Conservation (phyloP, 1,140 invertebrate species). For the Doryteuthis pealeii region DNA sequence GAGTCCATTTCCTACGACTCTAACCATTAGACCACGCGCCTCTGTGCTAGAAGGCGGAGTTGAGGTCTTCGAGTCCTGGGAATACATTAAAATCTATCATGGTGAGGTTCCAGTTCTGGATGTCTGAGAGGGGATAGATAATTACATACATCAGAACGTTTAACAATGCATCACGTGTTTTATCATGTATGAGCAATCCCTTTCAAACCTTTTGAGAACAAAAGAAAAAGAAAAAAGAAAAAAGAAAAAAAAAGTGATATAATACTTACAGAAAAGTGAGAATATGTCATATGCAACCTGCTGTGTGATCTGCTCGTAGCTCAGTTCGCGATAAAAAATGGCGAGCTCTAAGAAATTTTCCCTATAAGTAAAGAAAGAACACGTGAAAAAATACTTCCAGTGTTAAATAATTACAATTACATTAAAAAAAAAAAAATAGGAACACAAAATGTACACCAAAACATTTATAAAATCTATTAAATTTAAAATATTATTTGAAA, state of each 20-base stretch:
- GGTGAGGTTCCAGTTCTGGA: too few relatives aligned
- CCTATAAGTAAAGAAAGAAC: conserved; percentile 27
- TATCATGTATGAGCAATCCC: too few relatives aligned
- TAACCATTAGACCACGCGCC: too few relatives aligned
- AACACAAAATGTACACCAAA: neutral
- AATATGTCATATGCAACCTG: conserved; percentile 42
- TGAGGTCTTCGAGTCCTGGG: too few relatives aligned
- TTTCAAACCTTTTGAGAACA: too few relatives aligned
- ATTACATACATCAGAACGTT: too few relatives aligned
- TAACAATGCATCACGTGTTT: too few relatives aligned
- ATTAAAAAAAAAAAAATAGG: neutral
- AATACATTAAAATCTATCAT: too few relatives aligned
- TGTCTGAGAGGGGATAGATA: too few relatives aligned
- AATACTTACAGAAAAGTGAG: conserved; percentile 41
- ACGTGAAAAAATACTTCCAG: neutral
- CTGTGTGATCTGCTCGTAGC: conserved; percentile 44
- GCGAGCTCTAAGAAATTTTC: conserved; percentile 43
- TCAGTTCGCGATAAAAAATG: conserved; percentile 41
- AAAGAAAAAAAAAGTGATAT: neutral
- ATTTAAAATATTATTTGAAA: neutral
- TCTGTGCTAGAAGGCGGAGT: too few relatives aligned
- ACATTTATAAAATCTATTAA: neutral
- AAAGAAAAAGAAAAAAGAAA: too few relatives aligned
- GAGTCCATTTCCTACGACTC: too few relatives aligned
- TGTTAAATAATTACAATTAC: neutral